Percentiles rank a stretch among this genome's conserved stretches.
These are phyloP conservation scores for Lordiphosa andalusiaca DNA, from an alignment of 2,888 invertebrate genomes.

Conservation along the genomic window DNA sequence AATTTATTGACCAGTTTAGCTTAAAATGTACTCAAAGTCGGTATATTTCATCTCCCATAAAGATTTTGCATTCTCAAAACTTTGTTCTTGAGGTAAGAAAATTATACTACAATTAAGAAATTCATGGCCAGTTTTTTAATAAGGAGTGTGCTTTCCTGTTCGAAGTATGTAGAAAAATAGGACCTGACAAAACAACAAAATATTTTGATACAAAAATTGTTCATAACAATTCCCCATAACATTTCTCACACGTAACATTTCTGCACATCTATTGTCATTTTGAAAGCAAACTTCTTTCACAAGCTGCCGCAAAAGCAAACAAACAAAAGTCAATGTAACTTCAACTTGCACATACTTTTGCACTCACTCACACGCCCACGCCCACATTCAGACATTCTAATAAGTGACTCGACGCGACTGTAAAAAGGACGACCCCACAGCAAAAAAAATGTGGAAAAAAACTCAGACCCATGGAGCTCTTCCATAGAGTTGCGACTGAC, in stretches of 20 bases:
- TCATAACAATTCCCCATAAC: neutral
- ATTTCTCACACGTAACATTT: conserved; percentile 6
- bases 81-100: no score
- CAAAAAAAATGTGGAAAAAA: no score
- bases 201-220: neutral
- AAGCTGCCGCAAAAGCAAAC: conserved; percentile 37
- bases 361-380: conserved; percentile 23
- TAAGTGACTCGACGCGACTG: conserved; percentile 41
- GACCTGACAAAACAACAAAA: neutral
- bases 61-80: no score
- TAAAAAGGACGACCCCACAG: conserved; percentile 17
- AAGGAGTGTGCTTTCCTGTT: no score
- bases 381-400: conserved; percentile 40
- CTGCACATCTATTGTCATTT: conserved; percentile 31
- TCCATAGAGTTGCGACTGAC: conserved; percentile 24
- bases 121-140: no score
- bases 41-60: no score
- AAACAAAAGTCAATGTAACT: conserved; percentile 65
- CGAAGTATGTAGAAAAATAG: no score
- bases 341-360: conserved; percentile 33
- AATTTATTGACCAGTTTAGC: no score
- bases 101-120: no score
- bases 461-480: conserved; percentile 12
- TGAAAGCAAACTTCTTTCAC: conserved; percentile 32
- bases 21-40: no score